phyloP scores from a whole-genome alignment of 2,888 invertebrate species.

The Cantharis lateralis region DNA sequence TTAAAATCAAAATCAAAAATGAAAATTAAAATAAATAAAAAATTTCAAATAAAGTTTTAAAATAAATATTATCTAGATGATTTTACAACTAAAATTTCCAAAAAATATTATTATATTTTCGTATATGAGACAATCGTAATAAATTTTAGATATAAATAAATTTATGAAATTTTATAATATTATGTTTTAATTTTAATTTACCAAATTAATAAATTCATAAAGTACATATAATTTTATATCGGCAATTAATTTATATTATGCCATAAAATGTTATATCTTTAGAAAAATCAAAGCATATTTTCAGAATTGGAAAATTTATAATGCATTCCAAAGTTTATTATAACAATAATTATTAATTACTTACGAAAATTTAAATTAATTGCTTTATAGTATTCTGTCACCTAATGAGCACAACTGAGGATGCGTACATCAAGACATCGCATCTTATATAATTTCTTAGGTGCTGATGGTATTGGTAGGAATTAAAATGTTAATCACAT shows the following conservation, averaged over 20 bases:
- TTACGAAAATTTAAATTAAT: not conserved
- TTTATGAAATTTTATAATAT: not conserved
- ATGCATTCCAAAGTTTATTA: not conserved
- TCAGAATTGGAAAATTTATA: not conserved
- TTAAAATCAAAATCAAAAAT: no score
- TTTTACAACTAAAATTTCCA: no score
- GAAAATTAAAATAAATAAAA: no score
- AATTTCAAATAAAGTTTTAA: no score
- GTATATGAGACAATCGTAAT: no score
- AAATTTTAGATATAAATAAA: not conserved
- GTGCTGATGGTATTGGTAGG: not conserved
- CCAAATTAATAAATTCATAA: not conserved
- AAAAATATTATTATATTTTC: no score
- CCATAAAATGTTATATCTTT: not conserved
- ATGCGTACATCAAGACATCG: not conserved
- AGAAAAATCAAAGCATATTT: not conserved
- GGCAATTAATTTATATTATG: not conserved
- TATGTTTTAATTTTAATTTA: not conserved
- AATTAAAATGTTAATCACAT: not conserved
- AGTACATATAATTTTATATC: not conserved
- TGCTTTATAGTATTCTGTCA: not conserved
- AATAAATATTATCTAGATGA: no score
- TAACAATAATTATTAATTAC: not conserved
- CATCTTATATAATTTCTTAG: constrained; percentile 18
- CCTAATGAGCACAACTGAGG: not conserved